Evolutionary conservation across 2,797 vertebrate species (phyloP).

Genomic region (Lutjanus argentimaculatus): DNA sequence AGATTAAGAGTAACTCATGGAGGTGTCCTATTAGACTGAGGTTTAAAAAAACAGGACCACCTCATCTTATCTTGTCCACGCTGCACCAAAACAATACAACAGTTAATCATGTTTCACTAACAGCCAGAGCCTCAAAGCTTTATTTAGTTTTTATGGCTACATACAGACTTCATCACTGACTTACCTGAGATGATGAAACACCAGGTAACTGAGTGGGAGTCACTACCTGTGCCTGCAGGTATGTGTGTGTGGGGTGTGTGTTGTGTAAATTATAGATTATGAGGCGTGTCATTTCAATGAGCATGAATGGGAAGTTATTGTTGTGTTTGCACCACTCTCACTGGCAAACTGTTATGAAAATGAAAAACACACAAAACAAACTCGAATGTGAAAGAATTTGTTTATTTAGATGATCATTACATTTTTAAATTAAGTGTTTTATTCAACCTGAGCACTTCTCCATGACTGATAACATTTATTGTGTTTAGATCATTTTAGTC

Average conservation of each 20-base stretch:
- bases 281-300: background rate
- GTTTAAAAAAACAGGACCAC: no score
- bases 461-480: background rate
- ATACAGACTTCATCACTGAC: no score
- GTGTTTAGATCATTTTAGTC: background rate
- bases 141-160: no score
- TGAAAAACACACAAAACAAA: background rate
- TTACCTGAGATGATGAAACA: no score
- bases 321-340: accelerated
- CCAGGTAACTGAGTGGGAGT: background rate
- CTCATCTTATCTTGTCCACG: no score
- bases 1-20: no score
- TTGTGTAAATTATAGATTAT: no score
- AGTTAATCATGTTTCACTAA: no score
- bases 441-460: background rate
- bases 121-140: no score
- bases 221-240: background rate
- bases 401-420: background rate
- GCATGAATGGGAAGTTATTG: background rate
- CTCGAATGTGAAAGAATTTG: background rate
- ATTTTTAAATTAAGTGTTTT: background rate
- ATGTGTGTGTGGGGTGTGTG: background rate
- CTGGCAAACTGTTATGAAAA: background rate
- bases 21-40: no score
- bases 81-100: no score